Base-by-base conservation (phyloP, 2,888 invertebrate species). In the Aquatica leii region DNA sequence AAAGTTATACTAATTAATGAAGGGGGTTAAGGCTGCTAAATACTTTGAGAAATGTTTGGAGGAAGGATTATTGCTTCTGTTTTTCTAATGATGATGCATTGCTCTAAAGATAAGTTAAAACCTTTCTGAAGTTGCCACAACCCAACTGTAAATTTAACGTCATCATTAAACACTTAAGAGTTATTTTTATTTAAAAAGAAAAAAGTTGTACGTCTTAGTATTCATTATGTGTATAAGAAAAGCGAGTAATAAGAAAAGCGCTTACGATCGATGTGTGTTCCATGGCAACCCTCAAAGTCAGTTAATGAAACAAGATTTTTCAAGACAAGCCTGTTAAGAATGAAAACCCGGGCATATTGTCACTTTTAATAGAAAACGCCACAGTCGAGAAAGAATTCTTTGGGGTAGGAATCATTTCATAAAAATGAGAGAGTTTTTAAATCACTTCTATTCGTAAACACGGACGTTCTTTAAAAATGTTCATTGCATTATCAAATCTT, bases 1-100 rank as follows among this genome's bases (percentile, higher is more conserved):
- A 75, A 78, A 80, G 80, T 82, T 81, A 79, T 79, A 78, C 81
- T 82, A 82, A 82, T 82, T 82, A 82, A 82, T 81, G 81, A 76
- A 76, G 78, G 78, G 79, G 80, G 80, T 78, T 78, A 78, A 77
- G 77, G 76, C 78, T 76, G 80, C 79, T 79, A 78, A 80, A 78
- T 78, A 79, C 79, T 74, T 76, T 73, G 74, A 73, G 74, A 77
- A 77, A 77, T 79, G 78, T 79, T 79, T 78, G 67, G 70, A 71
- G 71, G 72, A 71, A 71, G 71, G 71, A 74, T 74, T 73, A 74
- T 74, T 72, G 60, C 59, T 56, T 57, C 62, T 61, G 60, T 61
- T 63, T 60, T 63, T 63, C 59, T 63, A 66, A 66, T 58, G 63
- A 66, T 66, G 66, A 66, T 62, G 59, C 62, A 66, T 62, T 37